Evolutionary conservation across 2,797 vertebrate genomes (phyloP).

Genomic region (Coregonus sp.): DNA sequence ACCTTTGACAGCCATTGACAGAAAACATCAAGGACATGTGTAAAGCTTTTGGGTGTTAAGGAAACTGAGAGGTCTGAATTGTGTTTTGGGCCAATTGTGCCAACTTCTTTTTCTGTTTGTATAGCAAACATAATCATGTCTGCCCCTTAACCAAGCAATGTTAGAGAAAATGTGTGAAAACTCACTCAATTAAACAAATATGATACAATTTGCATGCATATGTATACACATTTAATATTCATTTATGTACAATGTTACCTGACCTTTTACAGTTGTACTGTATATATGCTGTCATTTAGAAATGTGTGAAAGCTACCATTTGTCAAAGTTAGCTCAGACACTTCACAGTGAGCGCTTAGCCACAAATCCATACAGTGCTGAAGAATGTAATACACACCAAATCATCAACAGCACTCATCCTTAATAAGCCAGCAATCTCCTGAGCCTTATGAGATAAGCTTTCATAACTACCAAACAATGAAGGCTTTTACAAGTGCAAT

Average conservation of each 20-base stretch:
- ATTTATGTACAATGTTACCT: background rate
- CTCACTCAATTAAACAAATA: background rate
- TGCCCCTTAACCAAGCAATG: background rate
- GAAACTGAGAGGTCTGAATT: background rate
- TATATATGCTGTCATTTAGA: conserved; percentile 11
- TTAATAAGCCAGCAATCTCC: conserved; percentile 38
- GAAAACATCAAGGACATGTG: background rate
- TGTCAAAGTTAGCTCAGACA: conserved; percentile 24
- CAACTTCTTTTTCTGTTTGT: background rate
- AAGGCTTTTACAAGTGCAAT: conserved; percentile 40
- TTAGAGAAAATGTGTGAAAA: background rate
- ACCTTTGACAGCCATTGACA: background rate
- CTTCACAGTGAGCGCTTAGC: conserved; percentile 17
- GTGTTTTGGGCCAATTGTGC: background rate
- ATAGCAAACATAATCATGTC: background rate
- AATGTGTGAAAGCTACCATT: conserved; percentile 11
- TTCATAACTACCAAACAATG: conserved; percentile 41
- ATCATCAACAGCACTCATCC: conserved; percentile 34
- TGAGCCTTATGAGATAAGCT: conserved; percentile 43
- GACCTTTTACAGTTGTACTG: background rate
- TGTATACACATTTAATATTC: background rate
- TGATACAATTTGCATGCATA: background rate
- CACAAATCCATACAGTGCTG: conserved; percentile 29
- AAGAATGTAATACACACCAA: conserved; percentile 26
- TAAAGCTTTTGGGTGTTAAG: too few species aligned